A percentile compares a stretch with the other conserved stretches of the same genome.
phyloP scores from a whole-genome alignment of 2,113 vertebrate species.

The Rhombomys opimus region DNA sequence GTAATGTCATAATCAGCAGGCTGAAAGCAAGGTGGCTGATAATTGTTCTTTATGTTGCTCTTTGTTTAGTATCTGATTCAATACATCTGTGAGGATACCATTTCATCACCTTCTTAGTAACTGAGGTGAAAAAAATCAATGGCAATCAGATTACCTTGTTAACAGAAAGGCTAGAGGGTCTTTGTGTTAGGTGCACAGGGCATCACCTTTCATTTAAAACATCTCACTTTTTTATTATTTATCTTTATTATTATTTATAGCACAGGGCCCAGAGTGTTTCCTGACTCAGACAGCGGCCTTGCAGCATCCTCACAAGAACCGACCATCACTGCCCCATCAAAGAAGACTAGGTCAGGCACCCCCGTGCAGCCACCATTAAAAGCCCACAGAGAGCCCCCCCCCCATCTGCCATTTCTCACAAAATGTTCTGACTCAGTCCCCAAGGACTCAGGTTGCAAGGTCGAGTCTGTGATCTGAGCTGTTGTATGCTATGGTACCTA shows the following conservation, averaged over 20 bases:
- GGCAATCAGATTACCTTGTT: conserved; percentile 96
- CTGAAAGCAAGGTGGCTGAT: conserved; percentile 91
- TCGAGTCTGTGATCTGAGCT: background rate
- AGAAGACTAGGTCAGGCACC: background rate
- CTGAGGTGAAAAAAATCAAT: conserved; percentile 96
- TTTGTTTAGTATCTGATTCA: conserved; percentile 94
- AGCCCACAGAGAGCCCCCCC: background rate
- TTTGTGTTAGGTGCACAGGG: conserved; percentile 92
- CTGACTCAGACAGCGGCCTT: conserved; percentile 69
- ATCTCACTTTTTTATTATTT: conserved; percentile 91
- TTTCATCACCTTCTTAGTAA: conserved; percentile 94
- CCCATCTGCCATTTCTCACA: background rate
- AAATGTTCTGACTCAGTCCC: background rate
- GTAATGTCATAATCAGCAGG: conserved; percentile 93
- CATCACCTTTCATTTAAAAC: conserved; percentile 92
- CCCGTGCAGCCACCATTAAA: background rate
- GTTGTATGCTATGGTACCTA: background rate
- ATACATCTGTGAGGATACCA: conserved; percentile 93
- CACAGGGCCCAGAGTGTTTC: background rate
- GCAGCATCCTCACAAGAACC: conserved; percentile 70
- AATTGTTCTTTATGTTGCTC: conserved; percentile 94
- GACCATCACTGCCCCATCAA: conserved; percentile 45
- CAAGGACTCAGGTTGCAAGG: background rate
- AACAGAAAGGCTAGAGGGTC: conserved; percentile 93
- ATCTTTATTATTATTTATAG: conserved; percentile 91